A percentile compares a stretch with the other conserved stretches of the same genome.
These are phyloP conservation scores for Electrona antarctica DNA, from an alignment of 2,113 vertebrate species.

Conservation along the genomic window DNA sequence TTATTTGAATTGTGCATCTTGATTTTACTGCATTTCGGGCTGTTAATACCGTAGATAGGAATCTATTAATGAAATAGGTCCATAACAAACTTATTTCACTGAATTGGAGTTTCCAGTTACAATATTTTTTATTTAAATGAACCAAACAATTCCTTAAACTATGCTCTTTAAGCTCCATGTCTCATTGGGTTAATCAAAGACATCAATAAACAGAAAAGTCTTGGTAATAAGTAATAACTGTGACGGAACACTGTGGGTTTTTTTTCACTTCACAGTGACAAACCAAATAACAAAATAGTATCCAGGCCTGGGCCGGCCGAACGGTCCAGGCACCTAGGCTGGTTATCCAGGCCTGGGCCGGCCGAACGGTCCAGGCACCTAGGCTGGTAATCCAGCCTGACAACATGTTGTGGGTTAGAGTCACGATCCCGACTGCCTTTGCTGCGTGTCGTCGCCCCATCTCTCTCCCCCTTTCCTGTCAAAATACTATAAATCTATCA, in stretches of 20 bases:
- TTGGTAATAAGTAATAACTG: neutral
- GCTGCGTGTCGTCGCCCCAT: too few species aligned
- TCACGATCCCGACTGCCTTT: too few species aligned
- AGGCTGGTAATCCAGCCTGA: too few species aligned
- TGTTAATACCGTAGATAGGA: constrained; percentile 52
- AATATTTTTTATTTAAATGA: constrained; percentile 36
- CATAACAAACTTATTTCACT: constrained; percentile 47
- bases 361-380: too few species aligned
- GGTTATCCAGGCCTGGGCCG: too few species aligned
- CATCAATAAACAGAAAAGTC: constrained; percentile 14
- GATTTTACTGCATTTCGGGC: constrained; percentile 27
- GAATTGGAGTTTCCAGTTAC: constrained; percentile 46
- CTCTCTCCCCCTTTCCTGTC: too few species aligned
- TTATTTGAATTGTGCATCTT: constrained; percentile 64
- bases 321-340: too few species aligned
- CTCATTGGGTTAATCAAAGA: constrained; percentile 50
- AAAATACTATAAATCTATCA: too few species aligned
- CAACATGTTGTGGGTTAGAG: too few species aligned
- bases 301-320: too few species aligned
- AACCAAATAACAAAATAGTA: neutral
- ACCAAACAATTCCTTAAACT: constrained; percentile 46
- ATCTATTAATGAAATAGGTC: constrained; percentile 55
- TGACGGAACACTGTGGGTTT: neutral
- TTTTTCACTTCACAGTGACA: neutral
- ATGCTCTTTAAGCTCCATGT: constrained; percentile 30